Percentiles rank a stretch among this genome's conserved stretches.
phyloP scores from a whole-genome alignment of 2,888 invertebrate genomes.

The Amaurobius ferox region DNA sequence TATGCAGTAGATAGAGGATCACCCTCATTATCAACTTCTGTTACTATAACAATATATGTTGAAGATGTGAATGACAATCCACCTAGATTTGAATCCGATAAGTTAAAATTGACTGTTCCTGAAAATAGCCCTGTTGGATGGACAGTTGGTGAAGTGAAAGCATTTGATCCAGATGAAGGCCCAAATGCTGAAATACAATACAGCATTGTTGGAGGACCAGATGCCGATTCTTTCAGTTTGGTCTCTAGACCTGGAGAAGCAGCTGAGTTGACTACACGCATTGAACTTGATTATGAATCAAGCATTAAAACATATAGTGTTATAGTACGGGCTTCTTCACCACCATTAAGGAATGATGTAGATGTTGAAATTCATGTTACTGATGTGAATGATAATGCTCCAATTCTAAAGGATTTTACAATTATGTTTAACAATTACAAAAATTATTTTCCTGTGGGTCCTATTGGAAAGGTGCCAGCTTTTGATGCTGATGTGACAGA shows the following conservation, averaged over 20 bases:
- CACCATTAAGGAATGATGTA: conserved; percentile 91
- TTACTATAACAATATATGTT: conserved; percentile 82
- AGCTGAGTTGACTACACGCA: conserved; percentile 91
- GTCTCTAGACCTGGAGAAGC: conserved; percentile 83
- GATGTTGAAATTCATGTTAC: conserved; percentile 91
- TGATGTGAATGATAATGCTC: conserved; percentile 93
- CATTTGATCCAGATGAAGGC: conserved; percentile 94
- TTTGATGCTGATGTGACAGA: conserved; percentile 96
- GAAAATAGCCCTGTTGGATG: conserved; percentile 98
- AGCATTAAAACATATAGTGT: conserved; percentile 92
- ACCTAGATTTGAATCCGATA: conserved; percentile 86
- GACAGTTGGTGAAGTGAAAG: conserved; percentile 91
- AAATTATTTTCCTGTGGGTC: conserved; percentile 93
- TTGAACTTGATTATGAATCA: conserved; percentile 97
- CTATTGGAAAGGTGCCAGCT: conserved; percentile 94
- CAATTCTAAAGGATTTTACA: conserved; percentile 91
- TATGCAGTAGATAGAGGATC: conserved; percentile 93
- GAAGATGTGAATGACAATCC: conserved; percentile 75
- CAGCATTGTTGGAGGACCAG: conserved; percentile 91
- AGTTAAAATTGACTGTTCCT: conserved; percentile 90
- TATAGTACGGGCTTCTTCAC: conserved; percentile 92
- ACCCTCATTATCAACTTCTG: conserved; percentile 81
- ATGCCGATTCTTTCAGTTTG: conserved; percentile 89
- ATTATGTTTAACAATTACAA: conserved; percentile 97
- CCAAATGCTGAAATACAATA: conserved; percentile 94